These are phyloP conservation scores for Myocastor coypus DNA, from an alignment of 2,113 vertebrate species.

Conservation along the genomic window DNA sequence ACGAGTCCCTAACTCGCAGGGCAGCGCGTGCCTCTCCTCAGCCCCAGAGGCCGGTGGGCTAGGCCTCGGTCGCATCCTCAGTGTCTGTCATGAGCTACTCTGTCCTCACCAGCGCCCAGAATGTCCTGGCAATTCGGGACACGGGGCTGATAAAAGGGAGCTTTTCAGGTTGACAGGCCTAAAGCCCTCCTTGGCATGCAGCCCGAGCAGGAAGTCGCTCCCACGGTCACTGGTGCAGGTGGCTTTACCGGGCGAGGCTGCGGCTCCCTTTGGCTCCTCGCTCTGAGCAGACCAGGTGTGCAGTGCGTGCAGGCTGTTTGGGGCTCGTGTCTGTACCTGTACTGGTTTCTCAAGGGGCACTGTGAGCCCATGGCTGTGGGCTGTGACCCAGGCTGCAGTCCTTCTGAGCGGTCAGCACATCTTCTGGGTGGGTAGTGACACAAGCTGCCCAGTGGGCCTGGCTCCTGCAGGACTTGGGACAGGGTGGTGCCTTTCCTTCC, in stretches of 20 bases:
- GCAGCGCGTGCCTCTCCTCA: not conserved
- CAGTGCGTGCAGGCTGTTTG: not conserved
- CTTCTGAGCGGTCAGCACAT: rapidly evolving
- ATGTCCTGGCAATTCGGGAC: rapidly evolving
- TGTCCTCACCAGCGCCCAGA: rapidly evolving
- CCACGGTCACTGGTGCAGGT: rapidly evolving
- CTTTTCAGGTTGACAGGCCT: too few relatives aligned
- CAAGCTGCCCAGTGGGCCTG: not conserved
- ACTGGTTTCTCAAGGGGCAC: not conserved
- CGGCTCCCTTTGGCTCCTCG: not conserved
- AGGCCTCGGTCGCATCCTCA: not conserved
- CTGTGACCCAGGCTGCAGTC: rapidly evolving
- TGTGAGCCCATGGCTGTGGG: not conserved
- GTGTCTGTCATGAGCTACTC: rapidly evolving
- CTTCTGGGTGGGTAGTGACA: too few relatives aligned
- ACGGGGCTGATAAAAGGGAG: not conserved
- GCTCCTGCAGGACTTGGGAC: rapidly evolving
- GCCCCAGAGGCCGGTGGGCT: not conserved
- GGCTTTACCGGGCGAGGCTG: not conserved
- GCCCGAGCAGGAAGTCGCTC: not conserved
- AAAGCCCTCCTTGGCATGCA: not conserved
- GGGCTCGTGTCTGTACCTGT: not conserved
- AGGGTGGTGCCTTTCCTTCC: too few relatives aligned
- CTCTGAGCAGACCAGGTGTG: not conserved
- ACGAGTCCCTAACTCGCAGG: rapidly evolving